Evolutionary conservation across 2,113 vertebrate species (phyloP), one percentile per base, ranked within the genome.

Genomic region (Dicerorhinus sumatrensis): DNA sequence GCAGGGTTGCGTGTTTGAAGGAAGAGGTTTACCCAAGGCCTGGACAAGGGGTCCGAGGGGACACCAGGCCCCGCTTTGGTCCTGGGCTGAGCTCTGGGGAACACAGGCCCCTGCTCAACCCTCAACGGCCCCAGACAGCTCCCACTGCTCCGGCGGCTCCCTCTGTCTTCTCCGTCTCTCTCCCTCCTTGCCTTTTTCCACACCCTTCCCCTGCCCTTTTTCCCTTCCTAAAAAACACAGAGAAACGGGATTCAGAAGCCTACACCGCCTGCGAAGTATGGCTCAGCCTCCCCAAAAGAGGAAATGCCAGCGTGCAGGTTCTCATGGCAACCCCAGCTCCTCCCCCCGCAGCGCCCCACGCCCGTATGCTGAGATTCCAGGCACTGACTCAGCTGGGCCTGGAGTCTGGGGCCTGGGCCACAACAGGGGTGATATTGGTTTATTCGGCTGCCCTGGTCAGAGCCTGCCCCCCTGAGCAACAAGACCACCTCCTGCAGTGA

Each of bases 241-340:
- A 96, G 94, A 98, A 97, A 96, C 75, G 92, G 95, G 96, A 98
- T 96, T 98, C 97, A 97, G 94, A 96, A 98, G 96, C 97, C 87
- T 90, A 97, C 97, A 97, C 97, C 4, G 97, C 97, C 96, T 94
- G 95, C 54, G 13, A 95, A 97, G 95, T 82, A 70, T 70, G 92
- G 95, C 96, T 96, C 97, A 98, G 94, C 94, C 96, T 98, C 97
- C 97, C 98, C 97, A 97, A 97, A 97, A 98, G 97, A 98, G 97
- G 98, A 98, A 98, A 98, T 98, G 98, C 98, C 98, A 98, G 87
- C 18, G 18, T 86, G 91, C 56, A 18, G 67, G 97, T 98, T 98
- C 98, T 95, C 98, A 98, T 98, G 97, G 97, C 96, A 98, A 98
- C 98, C 80, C 65, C 80, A 36, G 96, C 95, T 93, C 96, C 96